Conservation (phyloP, 2,888 invertebrate genomes). For the Apotomis betuletana region DNA sequence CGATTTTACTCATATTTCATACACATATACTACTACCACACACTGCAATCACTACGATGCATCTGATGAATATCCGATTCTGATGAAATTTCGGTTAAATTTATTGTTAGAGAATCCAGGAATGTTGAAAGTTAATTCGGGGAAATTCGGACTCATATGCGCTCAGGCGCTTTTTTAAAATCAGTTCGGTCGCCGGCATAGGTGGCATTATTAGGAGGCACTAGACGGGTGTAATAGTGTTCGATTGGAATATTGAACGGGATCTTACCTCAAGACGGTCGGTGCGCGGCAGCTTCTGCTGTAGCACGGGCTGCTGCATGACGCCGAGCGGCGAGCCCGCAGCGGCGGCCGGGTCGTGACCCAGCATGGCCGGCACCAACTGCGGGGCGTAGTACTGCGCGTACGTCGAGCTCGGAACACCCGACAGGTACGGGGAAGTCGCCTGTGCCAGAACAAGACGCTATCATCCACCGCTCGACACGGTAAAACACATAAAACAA, state of each 20-base stretch:
- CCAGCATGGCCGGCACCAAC: constrained; percentile 94
- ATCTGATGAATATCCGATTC: constrained; percentile 6
- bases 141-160: background rate
- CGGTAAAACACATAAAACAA: constrained; percentile 11
- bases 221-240: constrained; percentile 59
- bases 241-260: constrained; percentile 58
- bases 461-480: constrained; percentile 45
- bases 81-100: constrained; percentile 22
- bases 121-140: background rate
- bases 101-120: background rate
- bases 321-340: constrained; percentile 92
- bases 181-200: constrained; percentile 66
- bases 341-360: constrained; percentile 91
- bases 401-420: constrained; percentile 95
- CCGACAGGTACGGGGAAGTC: constrained; percentile 95
- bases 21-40: constrained; percentile 1
- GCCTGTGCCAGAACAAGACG: constrained; percentile 83
- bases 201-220: constrained; percentile 69
- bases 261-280: constrained; percentile 96
- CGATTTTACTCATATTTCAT: constrained; percentile 51
- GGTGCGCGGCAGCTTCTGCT: constrained; percentile 97
- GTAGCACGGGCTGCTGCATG: constrained; percentile 93
- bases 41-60: constrained; percentile 4
- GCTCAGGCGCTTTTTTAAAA: constrained; percentile 7
- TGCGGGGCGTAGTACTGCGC: constrained; percentile 95